Percentiles rank a stretch among this genome's conserved stretches.
phyloP scores from a whole-genome alignment of 2,113 vertebrate species.

The Chloropsis cyanopogon region DNA sequence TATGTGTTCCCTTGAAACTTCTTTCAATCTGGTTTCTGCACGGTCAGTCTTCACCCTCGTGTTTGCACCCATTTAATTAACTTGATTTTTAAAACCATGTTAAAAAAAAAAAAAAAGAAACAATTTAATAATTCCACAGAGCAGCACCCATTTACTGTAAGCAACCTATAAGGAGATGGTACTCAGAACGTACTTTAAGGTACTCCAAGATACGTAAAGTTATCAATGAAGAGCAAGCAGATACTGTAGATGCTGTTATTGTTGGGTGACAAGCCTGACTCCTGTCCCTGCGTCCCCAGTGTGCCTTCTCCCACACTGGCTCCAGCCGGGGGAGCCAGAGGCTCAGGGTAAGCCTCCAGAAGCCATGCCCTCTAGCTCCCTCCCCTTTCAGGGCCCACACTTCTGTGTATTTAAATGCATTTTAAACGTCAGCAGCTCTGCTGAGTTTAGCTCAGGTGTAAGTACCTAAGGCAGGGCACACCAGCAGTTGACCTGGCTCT shows the following conservation, averaged over 20 bases:
- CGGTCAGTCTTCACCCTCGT: background rate
- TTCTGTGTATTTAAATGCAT: background rate
- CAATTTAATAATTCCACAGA: background rate
- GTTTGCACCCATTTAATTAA: background rate
- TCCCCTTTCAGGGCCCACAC: background rate
- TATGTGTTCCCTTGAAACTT: background rate
- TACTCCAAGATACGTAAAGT: background rate
- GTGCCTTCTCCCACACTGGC: fast-evolving
- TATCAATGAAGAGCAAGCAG: background rate
- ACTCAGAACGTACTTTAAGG: background rate
- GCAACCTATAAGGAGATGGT: background rate
- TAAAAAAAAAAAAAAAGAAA: background rate
- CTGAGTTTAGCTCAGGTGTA: background rate
- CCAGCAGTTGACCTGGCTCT: background rate
- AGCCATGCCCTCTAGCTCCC: background rate
- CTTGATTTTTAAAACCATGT: background rate
- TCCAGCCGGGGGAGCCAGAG: slow-evolving; percentile 31
- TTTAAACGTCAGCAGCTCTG: background rate
- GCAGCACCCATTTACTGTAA: background rate
- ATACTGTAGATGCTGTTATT: background rate
- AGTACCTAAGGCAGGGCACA: background rate
- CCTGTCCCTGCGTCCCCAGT: background rate
- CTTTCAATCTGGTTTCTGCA: background rate
- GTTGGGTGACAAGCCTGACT: background rate
- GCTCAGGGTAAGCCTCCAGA: background rate